Base-by-base conservation (phyloP, 2,888 invertebrate genomes). In the Vesta saturnalis region DNA sequence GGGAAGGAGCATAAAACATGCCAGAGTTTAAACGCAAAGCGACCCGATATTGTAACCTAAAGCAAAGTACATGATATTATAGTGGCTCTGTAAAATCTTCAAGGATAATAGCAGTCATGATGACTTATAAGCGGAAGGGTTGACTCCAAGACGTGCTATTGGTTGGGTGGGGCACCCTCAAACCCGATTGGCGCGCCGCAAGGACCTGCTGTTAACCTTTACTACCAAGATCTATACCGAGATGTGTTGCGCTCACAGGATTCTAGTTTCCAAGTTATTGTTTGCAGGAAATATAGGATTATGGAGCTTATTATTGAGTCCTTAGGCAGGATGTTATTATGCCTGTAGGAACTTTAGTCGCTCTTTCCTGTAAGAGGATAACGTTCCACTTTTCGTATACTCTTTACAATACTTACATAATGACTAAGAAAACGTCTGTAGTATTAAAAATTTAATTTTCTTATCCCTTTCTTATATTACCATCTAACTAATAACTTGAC, bases 131-230 rank as follows among this genome's bases (percentile, higher is more conserved):
- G 73, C 74, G 76, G 78, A 81, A 80, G 81, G 82, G 82, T 82
- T 82, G 78, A 79, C 80, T 78, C 77, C 80, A 83, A 83, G 83
- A 83, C 81, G 82, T 80, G 81, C 82, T 80, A 83, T 83, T 84
- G 83, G 83, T 82, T 79, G 79, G 83, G 82, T 80, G 83, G 84
- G 83, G 82, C 80, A 76, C 80, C 83, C 83, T 81, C 80, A 83
- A 78, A 83, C 83, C 82, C 79, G 82, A 84, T 84, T 84, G 84
- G 84, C 78, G 81, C 81, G 80, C 84, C 83, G 78, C 83, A 84
- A 82, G 81, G 81, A 80, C 75, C 82, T 72, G 73, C 79, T 78
- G 80, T 79, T 80, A 80, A 81, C 81, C 80, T 80, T 78, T 81
- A 79, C 79, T 80, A 82, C 81, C 81, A 82, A 82, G 82, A 83